Percentiles rank a stretch among this genome's conserved stretches.
Conservation (phyloP, 2,888 invertebrate genomes). For the Heteromurus nitidus region DNA sequence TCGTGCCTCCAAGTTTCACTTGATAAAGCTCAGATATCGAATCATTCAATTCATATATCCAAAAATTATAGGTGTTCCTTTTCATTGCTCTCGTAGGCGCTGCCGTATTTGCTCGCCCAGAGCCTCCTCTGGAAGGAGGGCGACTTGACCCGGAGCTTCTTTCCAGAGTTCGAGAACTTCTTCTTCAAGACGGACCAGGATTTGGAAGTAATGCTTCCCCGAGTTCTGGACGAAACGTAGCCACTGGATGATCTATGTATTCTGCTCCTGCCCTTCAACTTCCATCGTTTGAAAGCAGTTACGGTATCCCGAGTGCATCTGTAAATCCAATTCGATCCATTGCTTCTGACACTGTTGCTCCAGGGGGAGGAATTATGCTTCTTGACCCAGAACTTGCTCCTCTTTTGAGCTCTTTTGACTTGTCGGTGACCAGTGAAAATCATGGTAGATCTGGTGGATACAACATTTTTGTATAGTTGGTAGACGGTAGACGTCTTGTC, state of each 20-base stretch:
- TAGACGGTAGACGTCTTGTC: too few species aligned
- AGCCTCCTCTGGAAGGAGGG: slow-evolving; percentile 40
- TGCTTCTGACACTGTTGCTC: background rate
- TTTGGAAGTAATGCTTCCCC: background rate
- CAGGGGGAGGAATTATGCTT: slow-evolving; percentile 16
- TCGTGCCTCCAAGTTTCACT: too few species aligned
- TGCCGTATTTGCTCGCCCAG: slow-evolving; percentile 12
- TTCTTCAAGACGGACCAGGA: slow-evolving; percentile 20
- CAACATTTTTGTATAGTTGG: too few species aligned
- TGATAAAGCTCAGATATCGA: too few species aligned
- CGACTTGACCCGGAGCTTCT: slow-evolving; percentile 42
- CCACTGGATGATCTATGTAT: background rate
- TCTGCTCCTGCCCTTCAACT: slow-evolving; percentile 16
- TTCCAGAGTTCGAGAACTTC: slow-evolving; percentile 29
- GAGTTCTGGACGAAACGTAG: background rate
- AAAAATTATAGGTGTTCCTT: background rate
- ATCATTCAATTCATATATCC: background rate
- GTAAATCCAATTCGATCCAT: background rate
- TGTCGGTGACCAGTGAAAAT: slow-evolving; percentile 24
- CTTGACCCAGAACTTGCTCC: slow-evolving; percentile 41
- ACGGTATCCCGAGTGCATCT: background rate
- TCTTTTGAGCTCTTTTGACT: slow-evolving; percentile 44
- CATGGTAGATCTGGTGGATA: slow-evolving; percentile 1
- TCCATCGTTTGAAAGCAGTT: slow-evolving; percentile 6
- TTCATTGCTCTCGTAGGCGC: background rate